Base-by-base conservation (phyloP, 2,888 invertebrate species). In the Epistrophe grossulariae region DNA sequence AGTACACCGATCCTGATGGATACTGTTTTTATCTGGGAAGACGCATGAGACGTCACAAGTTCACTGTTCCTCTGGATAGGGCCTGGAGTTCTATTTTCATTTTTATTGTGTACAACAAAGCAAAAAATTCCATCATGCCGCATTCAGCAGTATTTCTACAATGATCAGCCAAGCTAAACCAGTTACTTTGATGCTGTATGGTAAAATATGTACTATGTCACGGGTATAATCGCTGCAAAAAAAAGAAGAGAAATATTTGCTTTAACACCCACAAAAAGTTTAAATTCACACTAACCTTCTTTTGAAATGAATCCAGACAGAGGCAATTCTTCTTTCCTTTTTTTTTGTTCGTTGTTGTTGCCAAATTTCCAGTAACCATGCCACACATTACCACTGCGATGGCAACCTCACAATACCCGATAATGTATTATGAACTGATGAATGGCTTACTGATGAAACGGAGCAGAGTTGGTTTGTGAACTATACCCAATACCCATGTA, bases 391-490 rank as follows among this genome's bases (percentile, higher is more conserved):
- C 62, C 68, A 55, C 55, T 59, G 43, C 66, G 52, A 35, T 60
- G 55, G 68, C 35, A 78, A 52, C 79, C 17, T 55, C 50, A 57
- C 79, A 84, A 79, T 60, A 35, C 66, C 66, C 59, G 59, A 57
- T 68, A 72, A 70, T 48, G 55, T 84, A 70, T 84, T 66, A 66
- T 35, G 57, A 79, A 74, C 70, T 84, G 83, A 66, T 66, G 48
- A 64, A 64, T 78, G 50, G 72, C 43, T 68, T 35, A 62, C 74
- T 79, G 83, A 66, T 35, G 19, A 64, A 64, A 73, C 11, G 17
- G 38, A 9, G 35, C 35, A 35, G 28, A 28, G 38, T n/a, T 45
- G 19, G 24, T 35, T n/a, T n/a, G n/a, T n/a, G n/a, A n/a, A n/a
- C n/a, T n/a, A n/a, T n/a, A n/a, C n/a, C n/a, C n/a, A n/a, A n/a